Base-by-base conservation (phyloP, 2,113 vertebrate genomes). In the Corythornis madagascariensis region DNA sequence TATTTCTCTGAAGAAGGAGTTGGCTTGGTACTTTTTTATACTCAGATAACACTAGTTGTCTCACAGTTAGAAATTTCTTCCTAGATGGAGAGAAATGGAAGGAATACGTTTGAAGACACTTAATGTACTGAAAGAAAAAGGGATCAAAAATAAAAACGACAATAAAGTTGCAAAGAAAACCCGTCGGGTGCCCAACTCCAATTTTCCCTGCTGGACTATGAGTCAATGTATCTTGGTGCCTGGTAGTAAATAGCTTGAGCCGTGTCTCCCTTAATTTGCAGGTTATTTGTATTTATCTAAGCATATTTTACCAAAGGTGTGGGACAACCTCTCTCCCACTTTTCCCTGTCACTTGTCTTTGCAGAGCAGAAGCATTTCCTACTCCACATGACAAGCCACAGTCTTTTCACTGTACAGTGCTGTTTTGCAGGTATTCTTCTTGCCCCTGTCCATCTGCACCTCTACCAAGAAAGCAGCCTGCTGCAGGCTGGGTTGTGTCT, bases 1-100 rank as follows among this genome's bases (percentile, higher is more conserved):
- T 31, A 35, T 5, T 64, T 21, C n/a, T 13, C 5, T 57, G 63
- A 24, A 71, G 0, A 24, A 93, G 10, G 35, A 72, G 6, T 38
- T 0, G 0, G 29, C 29, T 82, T 71, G 26, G 13, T 48, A 4
- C 2, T 2, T 48, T 82, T 71, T 53, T 24, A 48, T 83, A 64
- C 18, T 72, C 43, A 4, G 31, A 14, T 31, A 59, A 17, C 29
- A 40, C 11, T 24, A 16, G 13, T 33, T 15, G 31, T 66, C 52
- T 64, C 29, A 5, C 38, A 33, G 7, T 38, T 64, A 55, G 7
- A 78, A 59, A 57, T 76, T 26, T 93, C 42, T 8, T 52, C 24
- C 9, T 48, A 69, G 79, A 16, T 10, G 74, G n/a, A 89, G 17
- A 14, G 40, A 92, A 86, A 17, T 16, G 59, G 35, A 70, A 48